phyloP scores from a whole-genome alignment of 2,888 invertebrate species.

The Sarcophaga rosellei region DNA sequence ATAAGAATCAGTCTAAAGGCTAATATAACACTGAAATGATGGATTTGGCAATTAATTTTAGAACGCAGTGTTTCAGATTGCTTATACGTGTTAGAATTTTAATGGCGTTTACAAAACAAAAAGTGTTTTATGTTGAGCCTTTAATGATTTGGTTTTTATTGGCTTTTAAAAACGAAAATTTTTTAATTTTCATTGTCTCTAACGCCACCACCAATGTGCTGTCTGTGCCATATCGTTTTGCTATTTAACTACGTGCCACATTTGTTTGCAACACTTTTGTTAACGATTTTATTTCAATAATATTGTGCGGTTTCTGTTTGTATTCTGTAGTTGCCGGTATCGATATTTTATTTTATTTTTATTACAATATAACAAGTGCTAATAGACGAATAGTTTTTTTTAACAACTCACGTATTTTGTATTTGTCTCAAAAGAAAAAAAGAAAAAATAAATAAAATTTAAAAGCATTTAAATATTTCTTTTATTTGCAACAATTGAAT shows the following conservation, averaged over 20 bases:
- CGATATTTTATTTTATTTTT: slow-evolving; percentile 14
- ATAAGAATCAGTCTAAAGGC: too few species aligned
- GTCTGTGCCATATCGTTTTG: background rate
- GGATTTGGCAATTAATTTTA: too few species aligned
- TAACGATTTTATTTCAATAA: slow-evolving; percentile 19
- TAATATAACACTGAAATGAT: too few species aligned
- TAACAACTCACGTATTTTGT: slow-evolving; percentile 57
- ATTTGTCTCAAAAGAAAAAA: slow-evolving; percentile 16
- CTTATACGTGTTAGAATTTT: too few species aligned
- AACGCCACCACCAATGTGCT: background rate
- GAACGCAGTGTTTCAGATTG: too few species aligned
- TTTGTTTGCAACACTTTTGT: background rate
- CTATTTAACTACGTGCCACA: slow-evolving; percentile 43
- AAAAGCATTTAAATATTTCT: slow-evolving; percentile 26
- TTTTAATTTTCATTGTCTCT: slow-evolving; percentile 4
- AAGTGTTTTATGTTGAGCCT: background rate
- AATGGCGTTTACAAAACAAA: too few species aligned
- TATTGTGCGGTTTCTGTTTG: slow-evolving; percentile 27
- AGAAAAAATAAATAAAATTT: background rate
- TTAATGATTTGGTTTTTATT: background rate
- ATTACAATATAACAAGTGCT: slow-evolving; percentile 58
- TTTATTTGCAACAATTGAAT: slow-evolving; percentile 53
- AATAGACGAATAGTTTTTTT: slow-evolving; percentile 31
- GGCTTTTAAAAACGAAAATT: slow-evolving; percentile 23
- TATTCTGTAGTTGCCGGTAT: slow-evolving; percentile 22